These are phyloP conservation scores for Sander vitreus DNA, from an alignment of 2,113 vertebrate species.

Conservation along the genomic window DNA sequence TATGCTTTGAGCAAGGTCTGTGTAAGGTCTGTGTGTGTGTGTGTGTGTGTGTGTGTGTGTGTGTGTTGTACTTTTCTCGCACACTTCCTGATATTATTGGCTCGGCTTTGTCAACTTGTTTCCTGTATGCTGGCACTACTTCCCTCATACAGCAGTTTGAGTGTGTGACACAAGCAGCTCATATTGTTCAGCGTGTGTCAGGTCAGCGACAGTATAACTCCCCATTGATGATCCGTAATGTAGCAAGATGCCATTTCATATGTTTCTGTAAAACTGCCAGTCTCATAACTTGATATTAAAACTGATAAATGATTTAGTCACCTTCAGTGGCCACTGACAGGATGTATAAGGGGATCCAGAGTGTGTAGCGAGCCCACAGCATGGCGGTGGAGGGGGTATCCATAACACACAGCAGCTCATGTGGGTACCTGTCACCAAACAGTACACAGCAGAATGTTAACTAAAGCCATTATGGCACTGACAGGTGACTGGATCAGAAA, in stretches of 20 bases:
- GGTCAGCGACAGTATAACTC: background rate
- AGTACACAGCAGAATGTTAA: background rate
- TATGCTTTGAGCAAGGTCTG: no score
- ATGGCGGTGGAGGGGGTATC: constrained; percentile 83
- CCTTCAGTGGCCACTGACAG: constrained; percentile 91
- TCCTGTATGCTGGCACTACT: constrained; percentile 54
- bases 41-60: no score
- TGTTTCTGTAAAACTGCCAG: background rate
- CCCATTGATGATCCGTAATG: background rate
- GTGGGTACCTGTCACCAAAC: constrained; percentile 76
- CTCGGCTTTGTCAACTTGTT: constrained; percentile 36
- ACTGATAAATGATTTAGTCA: constrained; percentile 49
- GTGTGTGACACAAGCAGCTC: background rate
- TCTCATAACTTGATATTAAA: background rate
- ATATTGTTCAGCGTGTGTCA: background rate
- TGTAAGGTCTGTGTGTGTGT: no score
- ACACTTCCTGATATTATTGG: constrained; percentile 57
- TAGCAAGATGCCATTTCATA: background rate
- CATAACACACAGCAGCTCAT: constrained; percentile 87
- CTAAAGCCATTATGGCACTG: background rate
- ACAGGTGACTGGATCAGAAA: background rate
- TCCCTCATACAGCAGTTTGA: constrained; percentile 7
- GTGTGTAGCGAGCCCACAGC: constrained; percentile 90
- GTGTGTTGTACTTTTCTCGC: constrained; percentile 15
- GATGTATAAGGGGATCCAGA: constrained; percentile 89